phyloP scores from a whole-genome alignment of 2,888 invertebrate species.

The Lepetodrilus schrolli region DNA sequence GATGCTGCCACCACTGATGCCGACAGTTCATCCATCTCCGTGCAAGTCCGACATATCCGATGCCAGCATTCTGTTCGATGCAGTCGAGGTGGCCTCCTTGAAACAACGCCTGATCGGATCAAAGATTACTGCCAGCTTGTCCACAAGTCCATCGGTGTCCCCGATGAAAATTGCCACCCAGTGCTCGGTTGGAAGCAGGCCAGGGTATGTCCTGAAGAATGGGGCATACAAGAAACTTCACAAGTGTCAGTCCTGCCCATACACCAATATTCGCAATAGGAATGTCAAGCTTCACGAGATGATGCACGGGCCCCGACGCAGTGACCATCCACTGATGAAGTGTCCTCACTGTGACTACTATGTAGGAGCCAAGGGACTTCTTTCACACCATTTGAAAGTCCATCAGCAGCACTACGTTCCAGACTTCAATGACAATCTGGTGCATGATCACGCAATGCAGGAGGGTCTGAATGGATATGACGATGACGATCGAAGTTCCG shows the following conservation, averaged over 20 bases:
- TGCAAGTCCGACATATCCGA: conserved; percentile 64
- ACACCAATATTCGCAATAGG: conserved; percentile 86
- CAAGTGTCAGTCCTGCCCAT: conserved; percentile 89
- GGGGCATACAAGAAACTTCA: conserved; percentile 82
- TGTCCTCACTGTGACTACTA: conserved; percentile 88
- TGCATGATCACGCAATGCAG: conserved; percentile 64
- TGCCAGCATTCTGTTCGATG: conserved; percentile 61
- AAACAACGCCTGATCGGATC: conserved; percentile 71
- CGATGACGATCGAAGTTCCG: conserved; percentile 44
- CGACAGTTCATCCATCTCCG: conserved; percentile 54
- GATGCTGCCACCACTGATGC: conserved; percentile 8
- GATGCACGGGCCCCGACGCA: conserved; percentile 80
- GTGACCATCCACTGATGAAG: conserved; percentile 75
- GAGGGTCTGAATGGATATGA: conserved; percentile 46
- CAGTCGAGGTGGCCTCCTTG: conserved; percentile 66
- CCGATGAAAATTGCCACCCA: conserved; percentile 63
- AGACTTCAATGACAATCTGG: conserved; percentile 45
- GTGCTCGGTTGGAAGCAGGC: conserved; percentile 57
- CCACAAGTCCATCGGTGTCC: conserved; percentile 60
- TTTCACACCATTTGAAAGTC: conserved; percentile 81
- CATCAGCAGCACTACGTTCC: conserved; percentile 76
- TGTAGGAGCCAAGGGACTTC: conserved; percentile 83
- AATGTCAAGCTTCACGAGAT: conserved; percentile 89
- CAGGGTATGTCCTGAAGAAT: conserved; percentile 66
- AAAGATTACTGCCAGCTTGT: conserved; percentile 67